Base-by-base conservation (phyloP, 1,140 invertebrate genomes). In the Sitodiplosis mosellana region DNA sequence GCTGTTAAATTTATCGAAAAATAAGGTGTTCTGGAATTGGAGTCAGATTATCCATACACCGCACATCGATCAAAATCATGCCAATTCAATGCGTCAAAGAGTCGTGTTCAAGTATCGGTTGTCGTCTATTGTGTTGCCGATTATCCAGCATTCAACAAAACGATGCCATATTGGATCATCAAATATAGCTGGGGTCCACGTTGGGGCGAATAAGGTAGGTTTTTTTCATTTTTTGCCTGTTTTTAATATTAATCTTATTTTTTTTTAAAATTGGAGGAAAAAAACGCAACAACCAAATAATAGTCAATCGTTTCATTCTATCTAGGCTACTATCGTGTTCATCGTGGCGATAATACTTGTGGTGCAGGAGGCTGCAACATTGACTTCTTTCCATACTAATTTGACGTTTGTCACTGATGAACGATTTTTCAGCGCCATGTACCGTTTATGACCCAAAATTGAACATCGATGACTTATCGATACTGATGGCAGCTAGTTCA, bases 241-340 rank as follows among this genome's bases (percentile, higher is more conserved):
- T n/a, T n/a, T n/a, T n/a, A n/a, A n/a, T n/a, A n/a, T n/a, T n/a
- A n/a, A n/a, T n/a, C n/a, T n/a, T n/a, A n/a, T n/a, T n/a, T n/a
- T n/a, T n/a, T n/a, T n/a, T n/a, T n/a, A n/a, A n/a, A n/a, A n/a
- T n/a, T n/a, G n/a, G n/a, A n/a, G n/a, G n/a, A n/a, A n/a, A n/a
- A n/a, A n/a, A n/a, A n/a, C n/a, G n/a, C n/a, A n/a, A n/a, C n/a
- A n/a, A n/a, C n/a, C n/a, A n/a, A n/a, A n/a, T n/a, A n/a, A n/a
- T 50, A 21, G 18, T 17, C 3, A 41, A 43, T 21, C n/a, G 11
- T 27, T 27, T 27, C 27, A 27, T 27, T 59, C 37, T 78, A 83
- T 58, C 76, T 87, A 73, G 94, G 94, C 7, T 98, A 97, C 61
- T 99, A 96, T 60, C 74, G 87, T 54, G 78, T 96, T 17, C 98